Percentiles rank a stretch among this genome's conserved stretches.
Conservation (phyloP, 2,797 vertebrate species). For the Odontamblyopus rebecca region DNA sequence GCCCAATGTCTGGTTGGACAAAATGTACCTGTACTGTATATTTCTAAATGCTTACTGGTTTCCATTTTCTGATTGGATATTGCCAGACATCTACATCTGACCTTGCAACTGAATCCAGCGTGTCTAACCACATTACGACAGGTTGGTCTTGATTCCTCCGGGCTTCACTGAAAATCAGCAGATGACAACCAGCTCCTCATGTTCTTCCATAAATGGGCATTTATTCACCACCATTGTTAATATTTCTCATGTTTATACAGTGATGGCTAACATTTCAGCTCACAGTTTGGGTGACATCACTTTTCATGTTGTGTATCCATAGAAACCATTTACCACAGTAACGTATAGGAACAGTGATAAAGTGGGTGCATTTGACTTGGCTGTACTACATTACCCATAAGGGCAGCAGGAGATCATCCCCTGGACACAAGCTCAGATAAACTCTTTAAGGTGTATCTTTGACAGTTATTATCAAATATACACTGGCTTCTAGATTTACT, state of each 20-base stretch:
- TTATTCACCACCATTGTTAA: slow-evolving; percentile 16
- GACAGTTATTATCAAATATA: background rate
- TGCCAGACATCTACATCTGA: background rate
- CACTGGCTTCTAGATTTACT: background rate
- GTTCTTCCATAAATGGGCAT: slow-evolving; percentile 10
- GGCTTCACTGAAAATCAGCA: slow-evolving; percentile 26
- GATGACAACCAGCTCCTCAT: slow-evolving; percentile 7
- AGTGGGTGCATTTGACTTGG: background rate
- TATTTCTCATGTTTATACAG: slow-evolving; percentile 16
- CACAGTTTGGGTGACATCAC: slow-evolving; percentile 30
- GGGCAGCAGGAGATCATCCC: background rate
- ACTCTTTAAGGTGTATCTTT: background rate
- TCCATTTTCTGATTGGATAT: background rate
- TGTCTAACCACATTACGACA: slow-evolving; percentile 44
- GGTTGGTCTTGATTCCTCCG: slow-evolving; percentile 26
- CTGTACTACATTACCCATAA: background rate
- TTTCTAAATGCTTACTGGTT: background rate
- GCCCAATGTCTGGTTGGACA: background rate
- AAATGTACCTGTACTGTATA: background rate
- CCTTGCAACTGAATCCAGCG: slow-evolving; percentile 22
- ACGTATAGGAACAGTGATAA: slow-evolving; percentile 21
- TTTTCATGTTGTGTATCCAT: slow-evolving; percentile 27
- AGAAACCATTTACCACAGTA: slow-evolving; percentile 27
- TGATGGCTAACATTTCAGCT: slow-evolving; percentile 7
- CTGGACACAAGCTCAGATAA: background rate